Conservation (phyloP, 2,888 invertebrate species). For the Polyommatus iphigenia region DNA sequence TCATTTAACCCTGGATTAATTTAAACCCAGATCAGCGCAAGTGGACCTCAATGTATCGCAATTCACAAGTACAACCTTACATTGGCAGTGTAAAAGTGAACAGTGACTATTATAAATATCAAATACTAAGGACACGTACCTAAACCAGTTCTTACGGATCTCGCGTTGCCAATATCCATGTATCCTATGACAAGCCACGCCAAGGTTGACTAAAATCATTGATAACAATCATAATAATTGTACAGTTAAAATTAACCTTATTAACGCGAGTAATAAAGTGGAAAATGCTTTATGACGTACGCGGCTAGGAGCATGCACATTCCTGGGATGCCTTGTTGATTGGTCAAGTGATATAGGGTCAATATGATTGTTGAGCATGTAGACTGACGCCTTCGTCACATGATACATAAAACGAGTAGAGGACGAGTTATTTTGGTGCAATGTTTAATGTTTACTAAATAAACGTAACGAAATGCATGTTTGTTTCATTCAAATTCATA, state of each 20-base stretch:
- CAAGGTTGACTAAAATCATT: conserved; percentile 45
- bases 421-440: background rate
- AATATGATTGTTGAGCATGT: conserved; percentile 43
- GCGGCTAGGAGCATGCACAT: conserved; percentile 43
- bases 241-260: conserved; percentile 10
- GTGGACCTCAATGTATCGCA: background rate
- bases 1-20: background rate
- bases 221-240: background rate
- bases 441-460: background rate
- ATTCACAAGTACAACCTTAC: conserved; percentile 2
- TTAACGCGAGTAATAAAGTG: background rate
- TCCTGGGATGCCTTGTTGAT: conserved; percentile 56
- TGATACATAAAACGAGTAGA: conserved; percentile 14
- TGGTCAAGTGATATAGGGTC: conserved; percentile 58
- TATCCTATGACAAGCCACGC: conserved; percentile 50
- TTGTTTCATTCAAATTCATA: no score
- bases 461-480: background rate
- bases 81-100: conserved; percentile 11
- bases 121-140: conserved; percentile 31
- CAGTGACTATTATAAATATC: conserved; percentile 27
- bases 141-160: conserved; percentile 32
- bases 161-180: conserved; percentile 34
- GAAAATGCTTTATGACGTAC: background rate
- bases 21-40: background rate
- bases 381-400: background rate